Conservation (phyloP, 2,888 invertebrate genomes). For the Cacoxenus indagator region DNA sequence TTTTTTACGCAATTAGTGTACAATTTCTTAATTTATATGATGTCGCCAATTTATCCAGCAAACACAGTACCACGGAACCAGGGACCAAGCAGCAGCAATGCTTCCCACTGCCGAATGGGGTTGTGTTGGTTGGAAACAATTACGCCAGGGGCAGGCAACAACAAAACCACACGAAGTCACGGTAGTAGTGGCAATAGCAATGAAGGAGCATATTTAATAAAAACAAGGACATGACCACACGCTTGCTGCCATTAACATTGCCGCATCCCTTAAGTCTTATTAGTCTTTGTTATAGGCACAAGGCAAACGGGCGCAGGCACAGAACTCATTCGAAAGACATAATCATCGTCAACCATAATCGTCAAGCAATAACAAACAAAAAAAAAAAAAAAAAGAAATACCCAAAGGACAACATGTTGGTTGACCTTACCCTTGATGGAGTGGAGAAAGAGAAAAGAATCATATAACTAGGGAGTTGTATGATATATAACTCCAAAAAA, state of each 20-base stretch:
- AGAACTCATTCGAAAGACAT: not conserved
- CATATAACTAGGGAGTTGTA: too few species aligned
- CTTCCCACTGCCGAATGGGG: not conserved
- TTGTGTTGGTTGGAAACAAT: constrained; percentile 17
- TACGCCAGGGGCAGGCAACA: constrained; percentile 17
- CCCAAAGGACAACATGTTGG: not conserved
- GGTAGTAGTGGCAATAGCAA: not conserved
- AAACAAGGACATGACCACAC: constrained; percentile 15
- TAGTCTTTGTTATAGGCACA: constrained; percentile 9
- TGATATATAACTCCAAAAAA: constrained; percentile 27
- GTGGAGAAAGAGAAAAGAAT: constrained; percentile 19
- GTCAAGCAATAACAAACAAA: too few species aligned
- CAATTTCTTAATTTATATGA: constrained; percentile 68
- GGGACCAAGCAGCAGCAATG: constrained; percentile 24
- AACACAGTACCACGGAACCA: not conserved
- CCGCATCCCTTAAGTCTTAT: constrained; percentile 23
- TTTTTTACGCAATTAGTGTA: constrained; percentile 66
- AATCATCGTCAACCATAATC: not conserved
- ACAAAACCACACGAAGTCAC: not conserved
- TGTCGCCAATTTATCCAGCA: constrained; percentile 67
- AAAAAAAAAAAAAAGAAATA: too few species aligned
- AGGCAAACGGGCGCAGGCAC: not conserved
- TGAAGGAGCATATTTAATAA: not conserved
- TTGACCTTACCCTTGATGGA: not conserved
- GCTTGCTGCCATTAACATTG: too few species aligned